Base-by-base conservation (phyloP, 2,797 vertebrate genomes). In the Orestias chungarensis region DNA sequence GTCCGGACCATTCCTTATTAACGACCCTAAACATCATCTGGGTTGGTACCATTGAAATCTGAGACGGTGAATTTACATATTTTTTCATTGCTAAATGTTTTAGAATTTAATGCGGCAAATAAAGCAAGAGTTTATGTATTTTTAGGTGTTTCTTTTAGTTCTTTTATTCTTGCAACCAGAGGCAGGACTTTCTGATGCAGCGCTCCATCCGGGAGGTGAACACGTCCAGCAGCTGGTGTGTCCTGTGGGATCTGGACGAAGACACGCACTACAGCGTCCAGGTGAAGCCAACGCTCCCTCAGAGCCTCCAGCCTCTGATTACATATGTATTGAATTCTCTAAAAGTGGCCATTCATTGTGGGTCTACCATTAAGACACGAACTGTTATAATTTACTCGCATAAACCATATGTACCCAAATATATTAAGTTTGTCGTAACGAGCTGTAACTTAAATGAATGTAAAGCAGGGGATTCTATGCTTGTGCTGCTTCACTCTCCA, bases 121-220 rank as follows among this genome's bases (percentile, higher is more conserved):
- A 27, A 23, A 20, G 8, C 0, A 44, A 29, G 17, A 5, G 6
- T 65, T 46, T 29, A 2, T 33, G n/a, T 61, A 55, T 57, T 31
- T 44, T 12, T 25, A n/a, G n/a, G n/a, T n/a, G n/a, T n/a, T n/a
- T n/a, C n/a, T n/a, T n/a, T n/a, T n/a, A n/a, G n/a, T n/a, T n/a
- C n/a, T n/a, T n/a, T n/a, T n/a, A n/a, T n/a, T n/a, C n/a, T n/a
- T n/a, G n/a, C n/a, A n/a, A n/a, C 17, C 92, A 99, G 98, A 94
- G 97, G 75, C 97, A 98, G 81, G 97, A 99, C 0, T 96, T 97
- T 23, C 95, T 97, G 65, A 97, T 97, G 94, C 97, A 98, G 89
- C 95, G 97, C 75, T 97, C 96, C 86, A 99, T 99, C 90, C 93
- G 97, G 3, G 98, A 99, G 92, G 97, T 99, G 85, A 99, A 99